These are phyloP conservation scores for Hylia prasina DNA, from an alignment of 2,113 vertebrate genomes.

Conservation along the genomic window DNA sequence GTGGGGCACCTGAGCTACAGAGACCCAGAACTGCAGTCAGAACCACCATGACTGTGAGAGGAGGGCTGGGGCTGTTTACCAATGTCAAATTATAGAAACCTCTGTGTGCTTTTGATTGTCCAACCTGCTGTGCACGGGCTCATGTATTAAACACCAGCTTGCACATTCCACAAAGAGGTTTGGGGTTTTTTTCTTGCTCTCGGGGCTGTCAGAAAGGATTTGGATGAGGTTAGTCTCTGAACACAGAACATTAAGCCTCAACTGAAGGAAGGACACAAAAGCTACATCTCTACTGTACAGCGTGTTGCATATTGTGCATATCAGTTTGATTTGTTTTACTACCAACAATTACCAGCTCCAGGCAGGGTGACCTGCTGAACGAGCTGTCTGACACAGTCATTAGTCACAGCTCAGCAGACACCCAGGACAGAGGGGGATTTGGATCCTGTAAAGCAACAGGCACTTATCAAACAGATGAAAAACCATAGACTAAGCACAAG, in stretches of 20 bases:
- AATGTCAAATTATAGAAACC: background rate
- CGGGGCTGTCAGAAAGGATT: conserved; percentile 30
- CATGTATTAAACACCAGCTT: background rate
- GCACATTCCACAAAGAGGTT: background rate
- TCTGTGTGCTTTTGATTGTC: background rate
- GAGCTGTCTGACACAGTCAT: conserved; percentile 16
- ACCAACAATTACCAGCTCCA: conserved; percentile 2
- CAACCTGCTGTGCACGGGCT: background rate
- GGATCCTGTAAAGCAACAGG: background rate
- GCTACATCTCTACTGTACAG: background rate
- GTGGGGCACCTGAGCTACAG: background rate
- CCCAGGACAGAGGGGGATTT: background rate
- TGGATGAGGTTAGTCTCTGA: conserved; percentile 44
- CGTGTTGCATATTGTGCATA: background rate
- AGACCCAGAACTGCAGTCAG: background rate
- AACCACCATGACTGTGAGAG: background rate
- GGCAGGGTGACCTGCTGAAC: conserved; percentile 23
- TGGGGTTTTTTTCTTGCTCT: background rate
- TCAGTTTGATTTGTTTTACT: conserved; percentile 15
- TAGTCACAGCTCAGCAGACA: conserved; percentile 51
- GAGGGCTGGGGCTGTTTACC: background rate
- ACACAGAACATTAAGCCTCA: conserved; percentile 23
- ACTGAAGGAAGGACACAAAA: background rate
- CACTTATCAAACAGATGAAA: conserved; percentile 64
- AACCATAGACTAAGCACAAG: conserved; percentile 71